These are phyloP conservation scores for Diadromus collaris DNA, from an alignment of 2,888 invertebrate species.

Conservation along the genomic window DNA sequence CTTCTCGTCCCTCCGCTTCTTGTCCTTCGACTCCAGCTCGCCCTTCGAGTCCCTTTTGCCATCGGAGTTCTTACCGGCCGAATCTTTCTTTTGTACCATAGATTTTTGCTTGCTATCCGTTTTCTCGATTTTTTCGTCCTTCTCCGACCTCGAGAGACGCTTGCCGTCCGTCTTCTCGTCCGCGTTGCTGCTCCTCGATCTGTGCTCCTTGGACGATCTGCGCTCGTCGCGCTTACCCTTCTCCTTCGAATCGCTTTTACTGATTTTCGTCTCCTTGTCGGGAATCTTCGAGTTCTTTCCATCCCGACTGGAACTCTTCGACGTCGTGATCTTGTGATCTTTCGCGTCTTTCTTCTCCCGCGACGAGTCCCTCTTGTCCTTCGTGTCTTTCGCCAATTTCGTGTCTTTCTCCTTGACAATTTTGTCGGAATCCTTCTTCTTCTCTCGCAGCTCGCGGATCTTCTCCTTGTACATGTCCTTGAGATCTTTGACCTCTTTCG, in stretches of 20 bases:
- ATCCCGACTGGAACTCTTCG: constrained; percentile 71
- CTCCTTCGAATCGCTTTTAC: constrained; percentile 67
- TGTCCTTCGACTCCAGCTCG: constrained; percentile 72
- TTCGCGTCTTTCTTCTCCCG: constrained; percentile 73
- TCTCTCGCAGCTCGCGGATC: constrained; percentile 77
- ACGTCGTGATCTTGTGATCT: constrained; percentile 70
- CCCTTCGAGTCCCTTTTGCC: constrained; percentile 64
- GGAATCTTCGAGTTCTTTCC: constrained; percentile 67
- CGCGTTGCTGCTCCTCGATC: constrained; percentile 57
- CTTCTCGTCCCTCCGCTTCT: constrained; percentile 76
- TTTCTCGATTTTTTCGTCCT: constrained; percentile 64
- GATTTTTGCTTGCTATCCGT: constrained; percentile 41
- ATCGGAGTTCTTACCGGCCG: constrained; percentile 59
- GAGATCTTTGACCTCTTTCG: constrained; percentile 74
- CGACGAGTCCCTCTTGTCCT: constrained; percentile 72
- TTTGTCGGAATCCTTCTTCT: constrained; percentile 74
- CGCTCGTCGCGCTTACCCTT: constrained; percentile 59
- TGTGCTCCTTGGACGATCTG: constrained; percentile 70
- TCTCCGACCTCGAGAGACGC: constrained; percentile 79
- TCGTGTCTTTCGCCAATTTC: constrained; percentile 65
- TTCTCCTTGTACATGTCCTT: constrained; percentile 79
- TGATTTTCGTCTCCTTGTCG: constrained; percentile 55
- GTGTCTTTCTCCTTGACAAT: constrained; percentile 71
- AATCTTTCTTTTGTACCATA: constrained; percentile 46
- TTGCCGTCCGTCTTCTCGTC: constrained; percentile 73